A percentile compares a stretch with the other conserved stretches of the same genome.
These are phyloP conservation scores for Apus apus DNA, from an alignment of 2,113 vertebrate species.

Conservation along the genomic window DNA sequence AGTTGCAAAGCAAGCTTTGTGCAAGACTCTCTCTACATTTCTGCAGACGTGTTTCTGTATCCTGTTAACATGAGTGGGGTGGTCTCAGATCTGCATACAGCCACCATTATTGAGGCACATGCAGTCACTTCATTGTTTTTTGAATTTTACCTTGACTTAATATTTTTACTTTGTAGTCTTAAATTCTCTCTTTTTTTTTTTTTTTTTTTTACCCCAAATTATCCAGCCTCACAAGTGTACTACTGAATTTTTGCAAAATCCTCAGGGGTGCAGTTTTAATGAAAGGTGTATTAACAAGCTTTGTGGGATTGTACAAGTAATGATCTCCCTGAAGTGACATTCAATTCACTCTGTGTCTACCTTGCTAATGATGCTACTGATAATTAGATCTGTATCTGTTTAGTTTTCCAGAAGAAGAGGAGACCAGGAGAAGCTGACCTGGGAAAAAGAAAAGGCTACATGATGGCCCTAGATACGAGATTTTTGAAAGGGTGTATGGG, in stretches of 20 bases:
- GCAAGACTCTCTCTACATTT: not conserved
- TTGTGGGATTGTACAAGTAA: not conserved
- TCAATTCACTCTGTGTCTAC: not conserved
- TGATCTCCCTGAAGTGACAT: conserved; percentile 20
- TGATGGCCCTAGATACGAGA: not conserved
- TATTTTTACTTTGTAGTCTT: not conserved
- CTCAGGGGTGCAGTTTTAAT: not conserved
- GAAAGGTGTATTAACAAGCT: not conserved
- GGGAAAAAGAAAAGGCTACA: not conserved
- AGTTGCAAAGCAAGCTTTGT: not conserved
- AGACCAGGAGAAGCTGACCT: not conserved
- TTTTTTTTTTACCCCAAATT: not conserved
- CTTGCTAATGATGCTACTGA: not conserved
- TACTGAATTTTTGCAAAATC: not conserved
- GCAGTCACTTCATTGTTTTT: not conserved
- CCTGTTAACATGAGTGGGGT: not conserved
- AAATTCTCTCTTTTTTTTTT: not conserved
- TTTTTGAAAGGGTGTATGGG: not conserved
- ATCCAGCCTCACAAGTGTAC: not conserved
- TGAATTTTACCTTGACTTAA: not conserved
- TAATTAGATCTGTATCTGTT: conserved; percentile 20
- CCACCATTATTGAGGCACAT: not conserved
- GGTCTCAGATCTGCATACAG: not conserved
- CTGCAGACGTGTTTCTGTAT: not conserved
- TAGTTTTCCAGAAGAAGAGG: not conserved